A percentile compares a stretch with the other conserved stretches of the same genome.
Evolutionary conservation across 1,140 invertebrate genomes (phyloP).

Genomic region (Pseudomyrmex gracilis): DNA sequence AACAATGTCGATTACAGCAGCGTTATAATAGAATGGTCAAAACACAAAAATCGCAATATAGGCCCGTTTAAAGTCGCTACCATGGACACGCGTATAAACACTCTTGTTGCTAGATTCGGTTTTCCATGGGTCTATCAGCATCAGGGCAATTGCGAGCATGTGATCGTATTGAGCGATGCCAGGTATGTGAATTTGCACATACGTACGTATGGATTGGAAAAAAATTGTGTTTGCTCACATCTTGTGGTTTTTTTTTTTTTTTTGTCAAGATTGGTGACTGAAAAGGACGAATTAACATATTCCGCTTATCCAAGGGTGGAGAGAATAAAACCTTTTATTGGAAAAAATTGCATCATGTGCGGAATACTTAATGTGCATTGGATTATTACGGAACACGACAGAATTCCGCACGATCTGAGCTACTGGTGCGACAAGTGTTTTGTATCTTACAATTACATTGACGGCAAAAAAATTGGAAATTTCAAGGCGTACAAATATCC

Average conservation of each 20-base stretch:
- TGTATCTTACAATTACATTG: conserved; percentile 88
- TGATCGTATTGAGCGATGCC: conserved; percentile 91
- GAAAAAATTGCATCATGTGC: conserved; percentile 87
- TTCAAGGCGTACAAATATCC: conserved; percentile 84
- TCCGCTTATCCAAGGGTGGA: conserved; percentile 86
- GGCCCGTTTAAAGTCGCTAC: conserved; percentile 86
- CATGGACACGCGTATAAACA: conserved; percentile 89
- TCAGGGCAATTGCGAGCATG: conserved; percentile 95
- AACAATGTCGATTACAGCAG: conserved; percentile 88
- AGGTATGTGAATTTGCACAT: conserved; percentile 84
- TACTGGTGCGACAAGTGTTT: conserved; percentile 89
- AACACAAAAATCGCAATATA: conserved; percentile 79
- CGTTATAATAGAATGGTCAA: conserved; percentile 89
- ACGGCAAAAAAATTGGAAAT: conserved; percentile 85
- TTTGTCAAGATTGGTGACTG: conserved; percentile 85
- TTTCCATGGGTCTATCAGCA: conserved; percentile 94
- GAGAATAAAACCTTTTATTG: conserved; percentile 80
- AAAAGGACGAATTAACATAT: conserved; percentile 83
- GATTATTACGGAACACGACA: conserved; percentile 86
- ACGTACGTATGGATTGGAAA: too few species aligned
- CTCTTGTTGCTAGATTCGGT: conserved; percentile 89
- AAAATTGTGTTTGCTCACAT: too few species aligned
- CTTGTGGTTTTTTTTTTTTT: conserved; percentile 2
- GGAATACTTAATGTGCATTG: conserved; percentile 85
- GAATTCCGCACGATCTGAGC: conserved; percentile 89